Evolutionary conservation across 1,140 invertebrate genomes (phyloP).

Genomic region (Bilobella aurantiaca): DNA sequence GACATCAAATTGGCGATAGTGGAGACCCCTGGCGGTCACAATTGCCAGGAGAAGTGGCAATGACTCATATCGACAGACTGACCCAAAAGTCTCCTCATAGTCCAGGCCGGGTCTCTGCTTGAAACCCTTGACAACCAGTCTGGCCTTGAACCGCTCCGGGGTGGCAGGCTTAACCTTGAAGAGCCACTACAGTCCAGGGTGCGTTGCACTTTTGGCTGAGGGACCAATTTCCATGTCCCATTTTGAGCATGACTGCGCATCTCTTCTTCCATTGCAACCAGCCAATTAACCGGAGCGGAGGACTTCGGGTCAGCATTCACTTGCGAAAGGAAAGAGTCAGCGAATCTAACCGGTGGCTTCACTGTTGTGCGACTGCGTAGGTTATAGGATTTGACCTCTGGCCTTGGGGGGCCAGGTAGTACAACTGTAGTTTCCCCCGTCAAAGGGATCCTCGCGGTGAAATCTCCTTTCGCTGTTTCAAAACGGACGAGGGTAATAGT

Average conservation of each 20-base stretch:
- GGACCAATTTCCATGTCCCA: slow-evolving; percentile 37
- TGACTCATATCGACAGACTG: slow-evolving; percentile 38
- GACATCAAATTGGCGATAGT: slow-evolving; percentile 42
- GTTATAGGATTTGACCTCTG: no score
- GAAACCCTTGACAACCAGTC: slow-evolving; percentile 41
- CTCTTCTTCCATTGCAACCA: slow-evolving; percentile 31
- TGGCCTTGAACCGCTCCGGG: slow-evolving; percentile 35
- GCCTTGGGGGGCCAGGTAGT: background rate
- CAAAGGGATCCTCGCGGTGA: background rate
- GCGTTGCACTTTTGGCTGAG: slow-evolving; percentile 37
- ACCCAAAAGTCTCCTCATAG: slow-evolving; percentile 41
- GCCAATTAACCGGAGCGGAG: slow-evolving; percentile 25
- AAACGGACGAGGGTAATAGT: background rate
- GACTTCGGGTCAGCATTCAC: slow-evolving; percentile 19
- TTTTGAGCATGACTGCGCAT: slow-evolving; percentile 24
- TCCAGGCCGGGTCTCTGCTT: slow-evolving; percentile 39
- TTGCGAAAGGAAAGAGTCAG: slow-evolving; percentile 13
- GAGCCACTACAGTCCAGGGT: slow-evolving; percentile 39
- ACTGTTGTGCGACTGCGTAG: background rate
- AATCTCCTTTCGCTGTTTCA: background rate
- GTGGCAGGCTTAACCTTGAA: slow-evolving; percentile 37
- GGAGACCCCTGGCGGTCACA: slow-evolving; percentile 36
- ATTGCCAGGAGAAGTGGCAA: slow-evolving; percentile 41
- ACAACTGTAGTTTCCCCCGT: background rate
- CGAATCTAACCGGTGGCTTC: background rate